Percentiles rank a stretch among this genome's conserved stretches.
Evolutionary conservation across 2,113 vertebrate species (phyloP).

Genomic region (Cynocephalus volans): DNA sequence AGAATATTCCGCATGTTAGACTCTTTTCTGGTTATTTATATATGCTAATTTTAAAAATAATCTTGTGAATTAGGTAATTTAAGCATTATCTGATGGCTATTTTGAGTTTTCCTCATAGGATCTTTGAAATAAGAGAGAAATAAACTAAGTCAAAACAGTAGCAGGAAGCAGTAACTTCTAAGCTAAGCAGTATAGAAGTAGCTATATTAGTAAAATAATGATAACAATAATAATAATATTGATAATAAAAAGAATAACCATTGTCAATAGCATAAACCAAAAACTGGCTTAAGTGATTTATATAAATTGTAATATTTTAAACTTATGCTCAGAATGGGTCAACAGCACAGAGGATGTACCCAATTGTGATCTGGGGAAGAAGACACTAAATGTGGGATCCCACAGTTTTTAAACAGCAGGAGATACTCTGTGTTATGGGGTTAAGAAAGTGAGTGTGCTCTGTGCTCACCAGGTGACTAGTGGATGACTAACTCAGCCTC

Average conservation of each 20-base stretch:
- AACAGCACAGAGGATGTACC: background rate
- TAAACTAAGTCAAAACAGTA: background rate
- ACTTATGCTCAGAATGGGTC: background rate
- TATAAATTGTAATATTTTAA: background rate
- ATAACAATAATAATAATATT: background rate
- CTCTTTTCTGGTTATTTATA: background rate
- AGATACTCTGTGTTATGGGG: background rate
- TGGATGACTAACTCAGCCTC: background rate
- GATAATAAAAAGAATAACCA: background rate
- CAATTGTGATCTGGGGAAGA: background rate
- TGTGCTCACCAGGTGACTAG: background rate
- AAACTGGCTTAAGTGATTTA: background rate
- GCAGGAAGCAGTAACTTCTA: background rate
- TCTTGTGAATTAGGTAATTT: background rate
- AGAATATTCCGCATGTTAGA: background rate
- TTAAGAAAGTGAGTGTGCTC: background rate
- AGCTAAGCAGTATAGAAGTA: background rate
- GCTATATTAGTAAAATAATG: background rate
- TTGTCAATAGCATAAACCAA: background rate
- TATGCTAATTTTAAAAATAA: conserved; percentile 12
- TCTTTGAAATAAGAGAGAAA: conserved; percentile 5
- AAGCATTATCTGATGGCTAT: background rate
- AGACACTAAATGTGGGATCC: no score
- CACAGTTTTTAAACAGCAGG: background rate
- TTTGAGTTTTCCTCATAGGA: background rate